Conservation (phyloP, 1,140 invertebrate species). For the Andrena cerasifolii region DNA sequence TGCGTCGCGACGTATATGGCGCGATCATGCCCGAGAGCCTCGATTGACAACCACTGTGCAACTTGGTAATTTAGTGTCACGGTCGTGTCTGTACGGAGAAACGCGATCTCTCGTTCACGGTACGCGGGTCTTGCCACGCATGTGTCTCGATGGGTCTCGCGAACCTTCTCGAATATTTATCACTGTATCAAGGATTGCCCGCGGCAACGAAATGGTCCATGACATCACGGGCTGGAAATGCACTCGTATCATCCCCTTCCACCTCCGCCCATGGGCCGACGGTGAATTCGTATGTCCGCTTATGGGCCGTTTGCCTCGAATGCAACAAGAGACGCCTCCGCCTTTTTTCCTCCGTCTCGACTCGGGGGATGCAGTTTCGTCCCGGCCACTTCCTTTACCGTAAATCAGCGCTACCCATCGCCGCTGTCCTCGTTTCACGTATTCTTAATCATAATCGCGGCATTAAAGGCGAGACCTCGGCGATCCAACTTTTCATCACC, state of each 20-base stretch:
- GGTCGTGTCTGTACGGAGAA: conserved; percentile 49
- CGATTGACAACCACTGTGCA: conserved; percentile 47
- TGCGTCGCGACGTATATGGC: conserved; percentile 11
- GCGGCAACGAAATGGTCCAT: conserved; percentile 61
- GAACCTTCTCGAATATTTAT: conserved; percentile 52
- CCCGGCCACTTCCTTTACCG: conserved; percentile 24
- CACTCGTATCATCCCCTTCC: conserved; percentile 38
- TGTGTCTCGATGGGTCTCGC: not conserved
- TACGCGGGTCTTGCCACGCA: not conserved
- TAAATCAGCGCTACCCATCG: conserved; percentile 6
- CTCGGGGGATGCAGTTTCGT: not conserved
- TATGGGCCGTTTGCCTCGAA: conserved; percentile 46
- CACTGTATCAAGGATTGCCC: conserved; percentile 42
- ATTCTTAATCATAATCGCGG: no score
- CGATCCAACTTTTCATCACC: no score
- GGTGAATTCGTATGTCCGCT: conserved; percentile 52
- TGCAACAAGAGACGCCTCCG: not conserved
- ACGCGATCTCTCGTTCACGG: conserved; percentile 23
- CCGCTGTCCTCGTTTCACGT: no score
- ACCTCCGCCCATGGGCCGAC: not conserved
- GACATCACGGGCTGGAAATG: conserved; percentile 73
- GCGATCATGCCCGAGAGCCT: not conserved
- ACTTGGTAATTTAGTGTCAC: conserved; percentile 70
- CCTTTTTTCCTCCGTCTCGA: not conserved
- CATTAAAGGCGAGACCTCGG: no score